Evolutionary conservation across 2,113 vertebrate species (phyloP).

Genomic region (Pungitius pungitius): DNA sequence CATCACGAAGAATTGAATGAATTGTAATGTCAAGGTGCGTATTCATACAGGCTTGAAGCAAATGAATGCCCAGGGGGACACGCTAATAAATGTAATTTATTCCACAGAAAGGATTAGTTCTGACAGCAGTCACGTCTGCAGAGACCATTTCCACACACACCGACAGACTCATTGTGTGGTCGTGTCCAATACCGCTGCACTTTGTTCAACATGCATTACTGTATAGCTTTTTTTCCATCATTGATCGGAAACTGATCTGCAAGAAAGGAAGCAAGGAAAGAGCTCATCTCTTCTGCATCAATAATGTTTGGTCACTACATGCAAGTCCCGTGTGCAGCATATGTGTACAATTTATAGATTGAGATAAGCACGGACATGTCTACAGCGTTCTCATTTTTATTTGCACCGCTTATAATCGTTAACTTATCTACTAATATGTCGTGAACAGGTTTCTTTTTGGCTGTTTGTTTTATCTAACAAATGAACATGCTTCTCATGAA

Average conservation of each 20-base stretch:
- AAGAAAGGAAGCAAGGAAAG: no score
- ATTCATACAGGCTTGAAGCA: conserved; percentile 13
- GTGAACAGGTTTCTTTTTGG: not conserved
- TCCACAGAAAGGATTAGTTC: not conserved
- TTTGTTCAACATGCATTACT: not conserved
- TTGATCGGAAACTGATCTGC: no score
- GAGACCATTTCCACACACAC: conserved; percentile 12
- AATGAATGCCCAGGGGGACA: conserved; percentile 16
- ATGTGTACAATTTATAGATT: not conserved
- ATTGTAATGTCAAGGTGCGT: not conserved
- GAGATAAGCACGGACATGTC: not conserved
- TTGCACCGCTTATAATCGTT: not conserved
- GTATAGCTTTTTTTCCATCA: not conserved
- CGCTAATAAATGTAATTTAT: conserved; percentile 17
- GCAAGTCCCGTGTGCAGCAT: not conserved
- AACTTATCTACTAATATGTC: not conserved
- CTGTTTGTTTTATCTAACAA: not conserved
- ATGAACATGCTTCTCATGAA: not conserved
- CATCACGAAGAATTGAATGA: conserved; percentile 14
- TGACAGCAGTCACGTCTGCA: conserved; percentile 25
- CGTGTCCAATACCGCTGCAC: conserved; percentile 11
- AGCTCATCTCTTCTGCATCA: no score
- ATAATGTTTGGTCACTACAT: not conserved
- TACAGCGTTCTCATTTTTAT: not conserved
- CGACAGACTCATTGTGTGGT: conserved; percentile 18